Evolutionary conservation across 2,113 vertebrate species (phyloP).

Genomic region (Pachyramphus minor): DNA sequence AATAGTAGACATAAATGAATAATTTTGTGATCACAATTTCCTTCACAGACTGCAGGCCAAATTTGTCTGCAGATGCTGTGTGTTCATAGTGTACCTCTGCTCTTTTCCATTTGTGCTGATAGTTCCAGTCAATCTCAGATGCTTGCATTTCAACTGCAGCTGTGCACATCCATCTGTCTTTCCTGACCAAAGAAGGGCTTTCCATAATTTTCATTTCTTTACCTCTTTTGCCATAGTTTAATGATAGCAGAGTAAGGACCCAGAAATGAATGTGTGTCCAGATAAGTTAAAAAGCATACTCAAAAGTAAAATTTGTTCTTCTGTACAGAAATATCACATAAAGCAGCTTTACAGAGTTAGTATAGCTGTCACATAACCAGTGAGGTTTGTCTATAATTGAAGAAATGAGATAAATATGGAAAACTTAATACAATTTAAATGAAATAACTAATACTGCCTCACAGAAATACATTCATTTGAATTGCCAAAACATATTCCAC

Average conservation of each 20-base stretch:
- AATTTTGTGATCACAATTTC: background rate
- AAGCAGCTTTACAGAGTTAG: background rate
- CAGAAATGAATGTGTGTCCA: background rate
- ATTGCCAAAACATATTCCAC: background rate
- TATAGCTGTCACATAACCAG: background rate
- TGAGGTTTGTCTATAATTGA: background rate
- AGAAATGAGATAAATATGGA: background rate
- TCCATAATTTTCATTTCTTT: background rate
- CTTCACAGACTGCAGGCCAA: background rate
- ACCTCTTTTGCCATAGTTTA: background rate
- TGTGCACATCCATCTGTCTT: background rate
- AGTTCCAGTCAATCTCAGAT: background rate
- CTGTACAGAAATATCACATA: background rate
- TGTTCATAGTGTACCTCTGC: background rate
- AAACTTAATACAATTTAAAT: background rate
- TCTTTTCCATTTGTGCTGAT: background rate
- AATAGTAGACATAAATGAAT: background rate
- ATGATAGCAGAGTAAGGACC: background rate
- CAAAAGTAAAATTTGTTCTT: background rate
- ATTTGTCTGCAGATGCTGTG: background rate
- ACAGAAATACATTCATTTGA: background rate
- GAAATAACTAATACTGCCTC: background rate
- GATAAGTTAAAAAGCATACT: background rate
- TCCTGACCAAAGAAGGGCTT: background rate
- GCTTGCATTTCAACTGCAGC: background rate